Percentiles rank a stretch among this genome's conserved stretches.
Conservation (phyloP, 1,140 invertebrate genomes). For the Sarcophaga bullata region DNA sequence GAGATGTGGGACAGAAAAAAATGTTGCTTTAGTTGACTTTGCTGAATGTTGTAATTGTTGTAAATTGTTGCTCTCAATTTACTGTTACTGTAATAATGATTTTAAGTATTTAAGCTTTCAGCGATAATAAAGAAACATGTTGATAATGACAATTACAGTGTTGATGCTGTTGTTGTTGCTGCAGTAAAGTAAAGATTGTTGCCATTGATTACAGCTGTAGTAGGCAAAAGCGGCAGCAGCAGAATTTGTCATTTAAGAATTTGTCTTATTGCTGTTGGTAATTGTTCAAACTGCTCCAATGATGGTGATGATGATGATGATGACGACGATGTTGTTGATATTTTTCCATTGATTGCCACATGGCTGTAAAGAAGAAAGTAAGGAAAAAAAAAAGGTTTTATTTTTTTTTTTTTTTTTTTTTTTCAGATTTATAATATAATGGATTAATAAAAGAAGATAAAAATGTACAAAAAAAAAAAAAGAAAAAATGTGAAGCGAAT, state of each 20-base stretch:
- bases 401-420: too few relatives aligned
- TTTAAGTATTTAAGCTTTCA: slow-evolving; percentile 48
- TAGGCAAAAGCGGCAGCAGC: not conserved
- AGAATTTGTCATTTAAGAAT: not conserved
- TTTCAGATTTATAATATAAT: not conserved
- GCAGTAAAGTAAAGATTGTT: not conserved
- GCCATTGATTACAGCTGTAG: not conserved
- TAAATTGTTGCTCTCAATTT: slow-evolving; percentile 22
- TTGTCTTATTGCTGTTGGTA: not conserved
- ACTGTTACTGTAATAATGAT: slow-evolving; percentile 42
- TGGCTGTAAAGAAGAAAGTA: slow-evolving; percentile 6
- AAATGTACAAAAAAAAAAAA: not conserved
- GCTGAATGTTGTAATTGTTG: slow-evolving; percentile 43
- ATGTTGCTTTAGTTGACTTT: not conserved
- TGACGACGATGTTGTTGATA: slow-evolving; percentile 7
- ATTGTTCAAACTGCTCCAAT: slow-evolving; percentile 22
- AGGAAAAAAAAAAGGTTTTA: not conserved
- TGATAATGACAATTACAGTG: slow-evolving; percentile 1
- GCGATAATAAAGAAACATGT: not conserved
- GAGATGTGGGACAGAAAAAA: not conserved
- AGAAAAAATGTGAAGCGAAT: not conserved
- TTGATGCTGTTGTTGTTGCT: too few relatives aligned
- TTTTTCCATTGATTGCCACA: slow-evolving; percentile 35
- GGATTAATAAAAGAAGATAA: not conserved
- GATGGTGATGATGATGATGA: not conserved